Conservation (phyloP, 2,113 vertebrate species). For the Lynx canadensis region DNA sequence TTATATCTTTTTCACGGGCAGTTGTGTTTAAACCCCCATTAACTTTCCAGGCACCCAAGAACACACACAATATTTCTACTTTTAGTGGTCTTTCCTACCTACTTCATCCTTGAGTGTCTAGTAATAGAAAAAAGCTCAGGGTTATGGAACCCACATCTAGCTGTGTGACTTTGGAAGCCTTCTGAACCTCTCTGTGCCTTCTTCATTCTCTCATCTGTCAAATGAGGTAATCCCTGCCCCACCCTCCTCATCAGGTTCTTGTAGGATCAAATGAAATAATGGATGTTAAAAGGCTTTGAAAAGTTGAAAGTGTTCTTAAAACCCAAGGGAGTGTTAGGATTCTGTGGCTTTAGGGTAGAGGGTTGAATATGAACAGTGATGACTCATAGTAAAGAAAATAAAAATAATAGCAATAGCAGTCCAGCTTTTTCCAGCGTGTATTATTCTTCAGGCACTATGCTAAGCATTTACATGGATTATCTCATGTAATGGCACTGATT, state of each 20-base stretch:
- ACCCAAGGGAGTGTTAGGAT: neutral
- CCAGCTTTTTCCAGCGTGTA: neutral
- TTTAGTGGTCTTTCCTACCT: neutral
- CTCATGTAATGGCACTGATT: neutral
- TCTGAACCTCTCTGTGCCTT: conserved; percentile 7
- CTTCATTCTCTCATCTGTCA: neutral
- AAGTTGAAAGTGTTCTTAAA: conserved; percentile 51
- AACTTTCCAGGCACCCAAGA: neutral
- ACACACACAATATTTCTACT: neutral
- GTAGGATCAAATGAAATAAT: conserved; percentile 35
- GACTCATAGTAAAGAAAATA: neutral
- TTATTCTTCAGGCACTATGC: neutral
- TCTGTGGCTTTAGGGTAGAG: neutral
- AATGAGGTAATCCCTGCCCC: neutral
- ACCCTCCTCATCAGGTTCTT: neutral
- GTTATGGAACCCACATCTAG: neutral
- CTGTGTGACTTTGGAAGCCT: neutral
- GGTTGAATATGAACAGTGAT: neutral
- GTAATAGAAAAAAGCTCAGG: neutral
- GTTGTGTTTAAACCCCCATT: neutral
- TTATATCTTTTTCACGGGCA: conserved; percentile 8
- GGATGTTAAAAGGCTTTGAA: conserved; percentile 43
- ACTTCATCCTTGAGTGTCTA: neutral
- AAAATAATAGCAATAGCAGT: neutral
- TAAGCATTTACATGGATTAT: neutral